phyloP scores from a whole-genome alignment of 2,888 invertebrate genomes.

The Torymus auratus region DNA sequence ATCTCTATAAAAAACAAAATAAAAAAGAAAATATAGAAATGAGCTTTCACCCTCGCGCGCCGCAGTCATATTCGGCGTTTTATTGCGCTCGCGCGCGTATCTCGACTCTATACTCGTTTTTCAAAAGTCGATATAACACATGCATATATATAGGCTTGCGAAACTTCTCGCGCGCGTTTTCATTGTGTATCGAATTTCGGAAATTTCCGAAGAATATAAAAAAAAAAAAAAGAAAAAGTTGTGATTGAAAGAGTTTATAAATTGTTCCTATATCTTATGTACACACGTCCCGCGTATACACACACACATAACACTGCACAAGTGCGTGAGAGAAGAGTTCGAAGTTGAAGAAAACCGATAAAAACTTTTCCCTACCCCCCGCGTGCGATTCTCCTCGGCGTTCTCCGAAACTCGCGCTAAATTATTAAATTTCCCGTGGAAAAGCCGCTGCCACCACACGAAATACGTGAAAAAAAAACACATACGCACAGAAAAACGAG shows the following conservation, averaged over 20 bases:
- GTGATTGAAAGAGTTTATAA: slow-evolving; percentile 56
- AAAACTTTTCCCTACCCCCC: slow-evolving; percentile 37
- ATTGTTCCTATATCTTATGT: slow-evolving; percentile 52
- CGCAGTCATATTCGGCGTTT: background rate
- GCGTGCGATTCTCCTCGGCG: too few species aligned
- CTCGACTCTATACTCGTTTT: background rate
- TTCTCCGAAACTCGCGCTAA: slow-evolving; percentile 40
- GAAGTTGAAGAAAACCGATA: slow-evolving; percentile 53
- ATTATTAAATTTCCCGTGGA: slow-evolving; percentile 53
- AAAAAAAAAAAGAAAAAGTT: slow-evolving; percentile 31
- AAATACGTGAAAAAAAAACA: background rate
- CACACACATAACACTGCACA: background rate
- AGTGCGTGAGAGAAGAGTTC: background rate
- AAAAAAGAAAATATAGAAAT: background rate
- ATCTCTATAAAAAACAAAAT: too few species aligned
- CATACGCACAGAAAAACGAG: background rate
- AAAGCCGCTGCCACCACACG: background rate
- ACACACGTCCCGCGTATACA: background rate
- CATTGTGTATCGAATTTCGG: slow-evolving; percentile 44
- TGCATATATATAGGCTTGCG: background rate
- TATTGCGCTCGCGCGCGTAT: background rate
- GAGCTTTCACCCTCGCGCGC: background rate
- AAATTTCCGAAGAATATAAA: slow-evolving; percentile 25
- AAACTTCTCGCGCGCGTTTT: slow-evolving; percentile 1
- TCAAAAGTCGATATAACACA: slow-evolving; percentile 3